Evolutionary conservation across 2,797 vertebrate genomes (phyloP).

Genomic region (Notolabrus celidotus): DNA sequence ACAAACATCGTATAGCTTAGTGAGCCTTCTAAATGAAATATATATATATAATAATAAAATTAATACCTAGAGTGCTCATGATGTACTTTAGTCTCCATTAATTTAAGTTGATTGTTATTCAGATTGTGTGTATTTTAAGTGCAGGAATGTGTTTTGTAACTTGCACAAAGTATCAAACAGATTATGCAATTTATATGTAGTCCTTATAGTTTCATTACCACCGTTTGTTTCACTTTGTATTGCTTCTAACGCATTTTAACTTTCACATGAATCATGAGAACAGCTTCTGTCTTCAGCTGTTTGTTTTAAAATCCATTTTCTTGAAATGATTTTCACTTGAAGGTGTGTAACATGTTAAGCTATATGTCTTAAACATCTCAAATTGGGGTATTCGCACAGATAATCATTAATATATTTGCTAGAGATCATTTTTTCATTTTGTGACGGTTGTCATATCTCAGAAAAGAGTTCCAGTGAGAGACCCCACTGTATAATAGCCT

Average conservation of each 20-base stretch:
- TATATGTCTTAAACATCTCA: slow-evolving; percentile 72
- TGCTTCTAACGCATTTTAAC: slow-evolving; percentile 20
- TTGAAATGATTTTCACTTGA: slow-evolving; percentile 43
- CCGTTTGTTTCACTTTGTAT: slow-evolving; percentile 3
- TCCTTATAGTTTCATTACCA: slow-evolving; percentile 10
- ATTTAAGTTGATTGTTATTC: slow-evolving; percentile 18
- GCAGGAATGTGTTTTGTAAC: slow-evolving; percentile 25
- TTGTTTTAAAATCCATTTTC: slow-evolving; percentile 40
- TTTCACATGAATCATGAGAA: slow-evolving; percentile 25
- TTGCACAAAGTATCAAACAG: slow-evolving; percentile 22
- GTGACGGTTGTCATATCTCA: slow-evolving; percentile 58
- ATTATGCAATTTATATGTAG: slow-evolving; percentile 35
- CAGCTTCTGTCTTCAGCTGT: slow-evolving; percentile 32
- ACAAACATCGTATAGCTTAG: slow-evolving; percentile 12
- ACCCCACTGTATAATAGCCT: slow-evolving; percentile 62
- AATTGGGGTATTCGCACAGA: slow-evolving; percentile 82
- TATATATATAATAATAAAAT: slow-evolving; percentile 9
- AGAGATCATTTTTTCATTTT: slow-evolving; percentile 54
- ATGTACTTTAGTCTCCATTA: slow-evolving; percentile 34
- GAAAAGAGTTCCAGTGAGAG: slow-evolving; percentile 41
- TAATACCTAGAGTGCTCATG: slow-evolving; percentile 37
- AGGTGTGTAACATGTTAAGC: slow-evolving; percentile 56
- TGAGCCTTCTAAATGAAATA: slow-evolving; percentile 8
- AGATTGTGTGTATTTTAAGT: slow-evolving; percentile 17
- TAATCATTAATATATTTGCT: slow-evolving; percentile 68